Conservation (phyloP, 2,113 vertebrate genomes). For the Leptobrachium ailaonicum region DNA sequence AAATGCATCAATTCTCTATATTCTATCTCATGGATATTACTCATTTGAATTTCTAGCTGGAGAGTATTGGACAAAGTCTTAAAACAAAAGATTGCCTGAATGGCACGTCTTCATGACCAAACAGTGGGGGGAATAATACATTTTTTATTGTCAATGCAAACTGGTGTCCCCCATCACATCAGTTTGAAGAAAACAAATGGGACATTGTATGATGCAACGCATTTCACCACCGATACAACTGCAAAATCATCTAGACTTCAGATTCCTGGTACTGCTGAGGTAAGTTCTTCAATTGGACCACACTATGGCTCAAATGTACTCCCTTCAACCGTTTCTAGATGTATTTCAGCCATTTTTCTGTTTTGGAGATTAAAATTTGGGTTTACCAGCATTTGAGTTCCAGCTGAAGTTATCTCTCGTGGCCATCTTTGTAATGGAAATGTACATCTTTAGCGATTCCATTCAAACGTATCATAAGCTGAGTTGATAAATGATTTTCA, state of each 20-base stretch:
- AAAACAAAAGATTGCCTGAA: slow-evolving; percentile 51
- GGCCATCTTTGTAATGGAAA: too few relatives aligned
- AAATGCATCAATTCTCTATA: too few relatives aligned
- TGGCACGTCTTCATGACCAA: slow-evolving; percentile 60
- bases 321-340: too few relatives aligned
- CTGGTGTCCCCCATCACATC: slow-evolving; percentile 42
- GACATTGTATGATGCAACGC: slow-evolving; percentile 49
- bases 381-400: too few relatives aligned
- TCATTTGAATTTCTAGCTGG: slow-evolving; percentile 54
- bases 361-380: too few relatives aligned
- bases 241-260: slow-evolving; percentile 48
- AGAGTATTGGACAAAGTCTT: slow-evolving; percentile 57
- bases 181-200: slow-evolving; percentile 61
- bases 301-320: too few relatives aligned
- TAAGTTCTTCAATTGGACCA: slow-evolving; percentile 33
- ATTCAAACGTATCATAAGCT: too few relatives aligned
- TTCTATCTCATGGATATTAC: too few relatives aligned
- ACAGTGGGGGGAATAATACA: slow-evolving; percentile 67
- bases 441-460: too few relatives aligned
- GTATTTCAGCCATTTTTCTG: too few relatives aligned
- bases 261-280: slow-evolving; percentile 67
- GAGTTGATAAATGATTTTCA: too few relatives aligned
- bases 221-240: slow-evolving; percentile 43
- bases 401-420: too few relatives aligned
- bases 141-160: slow-evolving; percentile 63